Evolutionary conservation across 2,113 vertebrate genomes (phyloP), one percentile per base, ranked within the genome.

Genomic region (Colistium nudipinnis): DNA sequence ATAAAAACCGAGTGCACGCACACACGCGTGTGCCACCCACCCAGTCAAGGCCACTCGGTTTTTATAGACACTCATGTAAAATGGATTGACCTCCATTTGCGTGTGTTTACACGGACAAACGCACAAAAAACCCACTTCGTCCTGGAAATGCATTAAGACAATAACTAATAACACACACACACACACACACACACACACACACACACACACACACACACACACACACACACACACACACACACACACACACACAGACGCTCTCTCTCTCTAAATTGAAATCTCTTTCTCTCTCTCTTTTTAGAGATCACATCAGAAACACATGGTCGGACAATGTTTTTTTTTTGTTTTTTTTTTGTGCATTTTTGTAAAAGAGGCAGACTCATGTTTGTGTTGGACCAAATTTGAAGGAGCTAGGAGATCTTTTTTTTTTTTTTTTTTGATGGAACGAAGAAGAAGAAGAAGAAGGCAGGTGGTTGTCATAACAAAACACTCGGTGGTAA

Each of bases 51-150:
- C n/a, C 24, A 78, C 41, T 24, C 47, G 6, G 45, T 61, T 84
- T n/a, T 78, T 85, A 85, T 62, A 83, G 79, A 82, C 76, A 60
- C 82, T 75, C 78, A 68, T 85, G 80, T 43, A 78, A 74, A 78
- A 89, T 81, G 75, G 68, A 88, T 82, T 70, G 70, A 73, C 73
- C 78, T 70, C 76, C 82, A 76, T 76, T 75, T 66, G 62, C 13
- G 24, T 63, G 72, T 44, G 55, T 55, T 78, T 62, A 57, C 12
- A 41, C 24, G 60, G 65, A 87, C 55, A 33, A 9, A 63, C 56
- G 28, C 36, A 12, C 7, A 10, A 38, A 38, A 38, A 27, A 59
- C 41, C 66, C 2, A 59, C n/a, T n/a, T 28, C 52, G 20, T 51
- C 13, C 54, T 55, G 57, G 33, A 54, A 75, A 83, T 35, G 57